Evolutionary conservation across 2,113 vertebrate species (phyloP).

Genomic region (Salvelinus alpinus): DNA sequence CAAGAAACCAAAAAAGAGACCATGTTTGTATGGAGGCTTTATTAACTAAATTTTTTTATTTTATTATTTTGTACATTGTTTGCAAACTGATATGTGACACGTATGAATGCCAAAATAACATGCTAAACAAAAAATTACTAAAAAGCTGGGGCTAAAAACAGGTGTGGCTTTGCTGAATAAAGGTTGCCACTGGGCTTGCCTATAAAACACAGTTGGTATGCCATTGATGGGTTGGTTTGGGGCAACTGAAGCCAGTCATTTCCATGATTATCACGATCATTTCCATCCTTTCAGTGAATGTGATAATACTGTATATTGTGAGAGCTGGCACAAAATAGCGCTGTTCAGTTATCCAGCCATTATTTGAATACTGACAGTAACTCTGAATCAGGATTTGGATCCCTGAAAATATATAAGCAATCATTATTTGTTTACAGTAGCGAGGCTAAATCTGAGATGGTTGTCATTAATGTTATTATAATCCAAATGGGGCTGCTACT

Average conservation of each 20-base stretch:
- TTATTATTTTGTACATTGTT: too few relatives aligned
- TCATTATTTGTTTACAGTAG: constrained; percentile 17
- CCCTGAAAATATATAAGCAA: background rate
- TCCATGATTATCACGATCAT: too few relatives aligned
- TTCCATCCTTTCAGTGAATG: background rate
- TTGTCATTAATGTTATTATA: constrained; percentile 27
- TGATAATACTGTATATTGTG: background rate
- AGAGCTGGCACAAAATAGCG: background rate
- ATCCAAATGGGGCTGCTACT: constrained; percentile 15
- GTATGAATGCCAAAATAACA: too few relatives aligned
- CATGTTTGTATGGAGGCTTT: too few relatives aligned
- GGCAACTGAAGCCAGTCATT: too few relatives aligned
- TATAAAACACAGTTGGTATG: background rate
- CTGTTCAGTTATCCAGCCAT: background rate
- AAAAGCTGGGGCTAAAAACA: too few relatives aligned
- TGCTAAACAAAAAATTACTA: too few relatives aligned
- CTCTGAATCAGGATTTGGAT: background rate
- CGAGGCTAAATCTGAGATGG: constrained; percentile 22
- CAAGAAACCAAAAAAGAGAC: too few relatives aligned
- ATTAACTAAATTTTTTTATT: too few relatives aligned
- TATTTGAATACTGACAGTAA: background rate
- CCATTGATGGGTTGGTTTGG: too few relatives aligned
- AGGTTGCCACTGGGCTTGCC: background rate
- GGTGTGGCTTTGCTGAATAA: too few relatives aligned
- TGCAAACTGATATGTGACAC: too few relatives aligned